These are phyloP conservation scores for Dolichallabes microphthalmus DNA, from an alignment of 2,113 vertebrate genomes.

Conservation along the genomic window DNA sequence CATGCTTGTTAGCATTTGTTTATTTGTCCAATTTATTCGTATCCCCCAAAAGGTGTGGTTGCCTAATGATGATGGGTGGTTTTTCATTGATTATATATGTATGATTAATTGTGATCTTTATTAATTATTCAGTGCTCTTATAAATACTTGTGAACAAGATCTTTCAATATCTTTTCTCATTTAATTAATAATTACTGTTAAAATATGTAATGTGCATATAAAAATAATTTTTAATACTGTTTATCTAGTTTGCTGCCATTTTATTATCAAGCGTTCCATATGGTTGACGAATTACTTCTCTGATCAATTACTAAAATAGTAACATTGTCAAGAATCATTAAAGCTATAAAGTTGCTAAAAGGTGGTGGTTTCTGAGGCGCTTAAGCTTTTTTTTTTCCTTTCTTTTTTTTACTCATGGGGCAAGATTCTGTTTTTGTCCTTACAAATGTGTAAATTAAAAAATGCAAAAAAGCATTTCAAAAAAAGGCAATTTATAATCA, in stretches of 20 bases:
- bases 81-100: background rate
- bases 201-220: background rate
- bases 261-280: background rate
- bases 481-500: background rate
- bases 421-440: background rate
- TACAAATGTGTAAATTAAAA: background rate
- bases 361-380: background rate
- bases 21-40: background rate
- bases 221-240: background rate
- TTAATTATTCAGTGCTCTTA: background rate
- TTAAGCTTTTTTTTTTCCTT: too few species aligned
- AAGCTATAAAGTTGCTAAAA: background rate
- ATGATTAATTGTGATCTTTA: background rate
- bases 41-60: background rate
- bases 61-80: background rate
- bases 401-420: background rate
- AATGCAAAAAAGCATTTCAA: background rate
- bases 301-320: background rate
- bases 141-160: background rate
- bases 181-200: background rate
- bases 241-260: background rate
- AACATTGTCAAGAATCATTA: background rate
- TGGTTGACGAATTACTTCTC: background rate
- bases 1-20: background rate
- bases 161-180: background rate